Conservation (phyloP, 2,888 invertebrate species). For the Erebia epiphron region DNA sequence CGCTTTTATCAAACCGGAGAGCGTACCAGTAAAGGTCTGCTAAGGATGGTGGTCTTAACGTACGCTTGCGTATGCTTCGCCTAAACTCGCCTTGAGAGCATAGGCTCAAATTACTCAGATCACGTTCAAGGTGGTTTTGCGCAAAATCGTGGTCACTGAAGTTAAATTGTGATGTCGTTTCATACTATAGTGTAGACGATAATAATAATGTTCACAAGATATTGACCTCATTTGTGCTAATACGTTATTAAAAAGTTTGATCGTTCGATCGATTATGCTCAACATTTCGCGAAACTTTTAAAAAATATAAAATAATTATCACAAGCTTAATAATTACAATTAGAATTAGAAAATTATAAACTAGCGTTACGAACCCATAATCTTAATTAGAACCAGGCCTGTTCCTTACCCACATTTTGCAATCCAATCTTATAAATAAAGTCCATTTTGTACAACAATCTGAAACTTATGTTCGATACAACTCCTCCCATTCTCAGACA, state of each 20-base stretch:
- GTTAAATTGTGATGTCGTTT: slow-evolving; percentile 55
- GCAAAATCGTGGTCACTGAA: slow-evolving; percentile 59
- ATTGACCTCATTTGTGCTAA: slow-evolving; percentile 4
- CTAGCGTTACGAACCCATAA: slow-evolving; percentile 7
- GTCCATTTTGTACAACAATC: slow-evolving; percentile 42
- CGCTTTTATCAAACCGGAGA: slow-evolving; percentile 49
- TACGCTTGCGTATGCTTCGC: slow-evolving; percentile 62
- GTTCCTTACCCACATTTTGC: slow-evolving; percentile 45
- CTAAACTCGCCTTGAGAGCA: slow-evolving; percentile 73
- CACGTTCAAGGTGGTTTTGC: slow-evolving; percentile 77
- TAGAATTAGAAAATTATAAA: slow-evolving; percentile 15
- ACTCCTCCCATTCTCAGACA: slow-evolving; percentile 66
- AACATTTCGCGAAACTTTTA: not conserved
- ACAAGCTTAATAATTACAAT: not conserved
- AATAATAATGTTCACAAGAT: slow-evolving; percentile 24
- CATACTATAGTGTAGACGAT: slow-evolving; percentile 46
- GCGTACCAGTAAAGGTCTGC: slow-evolving; percentile 58
- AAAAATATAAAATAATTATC: not conserved
- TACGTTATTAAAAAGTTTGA: not conserved
- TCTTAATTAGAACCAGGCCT: slow-evolving; percentile 27
- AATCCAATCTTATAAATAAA: slow-evolving; percentile 54
- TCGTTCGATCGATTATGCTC: not conserved
- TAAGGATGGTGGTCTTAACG: slow-evolving; percentile 62
- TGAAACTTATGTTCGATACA: slow-evolving; percentile 57
- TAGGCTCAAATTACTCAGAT: slow-evolving; percentile 78